Percentiles rank a stretch among this genome's conserved stretches.
These are phyloP conservation scores for Melitaea athalia DNA, from an alignment of 2,888 invertebrate species.

Conservation along the genomic window DNA sequence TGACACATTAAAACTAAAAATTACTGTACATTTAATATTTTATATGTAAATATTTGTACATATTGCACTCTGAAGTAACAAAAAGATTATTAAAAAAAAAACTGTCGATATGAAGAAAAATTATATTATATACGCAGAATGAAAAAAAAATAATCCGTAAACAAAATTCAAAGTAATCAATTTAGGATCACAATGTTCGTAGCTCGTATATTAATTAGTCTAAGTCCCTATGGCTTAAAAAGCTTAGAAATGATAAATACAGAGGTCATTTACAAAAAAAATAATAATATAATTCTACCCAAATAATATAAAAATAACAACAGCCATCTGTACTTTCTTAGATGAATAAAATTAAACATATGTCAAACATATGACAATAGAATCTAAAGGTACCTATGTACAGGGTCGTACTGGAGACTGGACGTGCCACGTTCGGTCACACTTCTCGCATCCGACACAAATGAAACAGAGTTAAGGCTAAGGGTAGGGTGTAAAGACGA, in stretches of 20 bases:
- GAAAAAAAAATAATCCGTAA: constrained; percentile 63
- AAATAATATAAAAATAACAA: constrained; percentile 83
- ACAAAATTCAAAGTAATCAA: constrained; percentile 71
- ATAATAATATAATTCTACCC: constrained; percentile 73
- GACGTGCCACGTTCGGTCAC: constrained; percentile 75
- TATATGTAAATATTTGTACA: constrained; percentile 86
- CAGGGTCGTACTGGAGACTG: constrained; percentile 71
- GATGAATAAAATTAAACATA: constrained; percentile 83
- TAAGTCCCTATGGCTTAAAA: constrained; percentile 80
- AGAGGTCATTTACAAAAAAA: constrained; percentile 82
- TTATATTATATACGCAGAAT: constrained; percentile 65
- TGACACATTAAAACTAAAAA: constrained; percentile 79
- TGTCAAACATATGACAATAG: constrained; percentile 81
- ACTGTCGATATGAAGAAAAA: constrained; percentile 75
- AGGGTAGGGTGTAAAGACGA: constrained; percentile 50
- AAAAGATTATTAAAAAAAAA: constrained; percentile 76
- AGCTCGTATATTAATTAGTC: constrained; percentile 76
- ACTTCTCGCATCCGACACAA: constrained; percentile 60
- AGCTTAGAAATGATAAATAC: constrained; percentile 81
- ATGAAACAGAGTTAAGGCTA: constrained; percentile 51
- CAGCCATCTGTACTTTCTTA: constrained; percentile 83
- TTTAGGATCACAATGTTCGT: constrained; percentile 76
- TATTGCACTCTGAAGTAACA: constrained; percentile 86
- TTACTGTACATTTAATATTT: constrained; percentile 81
- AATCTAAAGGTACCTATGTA: constrained; percentile 79